A percentile compares a stretch with the other conserved stretches of the same genome.
These are phyloP conservation scores for Metalampra italica DNA, from an alignment of 2,888 invertebrate species.

Conservation along the genomic window DNA sequence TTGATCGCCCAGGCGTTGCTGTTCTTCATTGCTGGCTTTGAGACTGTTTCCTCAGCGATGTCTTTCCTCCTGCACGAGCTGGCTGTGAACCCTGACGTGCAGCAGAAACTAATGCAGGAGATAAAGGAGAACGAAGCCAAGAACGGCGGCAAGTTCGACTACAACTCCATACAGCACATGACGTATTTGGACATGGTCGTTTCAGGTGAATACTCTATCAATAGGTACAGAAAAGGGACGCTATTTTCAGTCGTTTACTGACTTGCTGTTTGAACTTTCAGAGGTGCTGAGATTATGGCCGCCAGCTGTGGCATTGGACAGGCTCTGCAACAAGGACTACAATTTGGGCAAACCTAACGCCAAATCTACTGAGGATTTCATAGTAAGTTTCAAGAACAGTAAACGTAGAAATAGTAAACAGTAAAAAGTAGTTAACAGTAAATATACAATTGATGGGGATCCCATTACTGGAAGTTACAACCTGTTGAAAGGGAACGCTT, in stretches of 20 bases:
- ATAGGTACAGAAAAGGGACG: background rate
- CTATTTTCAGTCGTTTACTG: background rate
- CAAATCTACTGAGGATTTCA: conserved; percentile 20
- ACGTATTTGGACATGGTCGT: conserved; percentile 81
- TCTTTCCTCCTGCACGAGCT: conserved; percentile 77
- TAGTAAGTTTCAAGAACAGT: conserved; percentile 18
- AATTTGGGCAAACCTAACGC: conserved; percentile 33
- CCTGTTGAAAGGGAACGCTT: too few species aligned
- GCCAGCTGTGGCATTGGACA: conserved; percentile 46
- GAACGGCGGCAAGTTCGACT: conserved; percentile 61
- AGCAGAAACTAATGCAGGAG: conserved; percentile 73
- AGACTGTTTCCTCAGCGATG: conserved; percentile 63
- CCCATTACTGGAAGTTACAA: too few species aligned
- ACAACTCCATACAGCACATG: conserved; percentile 73
- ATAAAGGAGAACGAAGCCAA: conserved; percentile 63
- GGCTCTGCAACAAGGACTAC: conserved; percentile 65
- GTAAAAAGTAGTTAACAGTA: too few species aligned
- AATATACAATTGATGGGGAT: too few species aligned
- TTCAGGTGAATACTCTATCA: conserved; percentile 46
- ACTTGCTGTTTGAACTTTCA: conserved; percentile 17
- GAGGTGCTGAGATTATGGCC: conserved; percentile 63
- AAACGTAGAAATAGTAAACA: too few species aligned
- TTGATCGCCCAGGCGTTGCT: conserved; percentile 68
- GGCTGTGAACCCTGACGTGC: conserved; percentile 77
- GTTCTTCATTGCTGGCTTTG: conserved; percentile 79